phyloP scores from a whole-genome alignment of 2,113 vertebrate species.

The Ahaetulla prasina region DNA sequence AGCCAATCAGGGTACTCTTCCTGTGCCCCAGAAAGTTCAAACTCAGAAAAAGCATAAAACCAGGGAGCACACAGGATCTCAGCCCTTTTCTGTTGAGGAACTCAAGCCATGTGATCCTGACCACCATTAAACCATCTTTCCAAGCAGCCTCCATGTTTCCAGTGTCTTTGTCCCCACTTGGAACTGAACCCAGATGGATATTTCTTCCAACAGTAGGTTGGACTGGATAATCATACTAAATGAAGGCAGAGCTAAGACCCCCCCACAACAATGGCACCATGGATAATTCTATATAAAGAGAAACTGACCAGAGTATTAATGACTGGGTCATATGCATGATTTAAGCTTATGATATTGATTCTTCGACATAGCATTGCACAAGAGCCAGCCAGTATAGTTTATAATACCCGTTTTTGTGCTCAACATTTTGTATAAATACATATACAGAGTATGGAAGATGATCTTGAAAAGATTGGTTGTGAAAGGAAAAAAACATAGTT shows the following conservation, averaged over 20 bases:
- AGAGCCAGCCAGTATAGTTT: not conserved
- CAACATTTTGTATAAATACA: not conserved
- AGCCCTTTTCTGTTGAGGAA: no score
- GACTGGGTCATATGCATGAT: not conserved
- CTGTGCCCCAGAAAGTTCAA: no score
- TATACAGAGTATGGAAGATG: not conserved
- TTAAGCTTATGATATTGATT: not conserved
- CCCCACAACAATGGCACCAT: not conserved
- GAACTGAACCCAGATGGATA: no score
- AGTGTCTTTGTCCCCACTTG: no score
- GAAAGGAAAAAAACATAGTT: not conserved
- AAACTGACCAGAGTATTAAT: not conserved
- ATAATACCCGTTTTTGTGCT: not conserved
- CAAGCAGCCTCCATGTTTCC: no score
- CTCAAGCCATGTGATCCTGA: no score
- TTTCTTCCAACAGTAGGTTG: no score
- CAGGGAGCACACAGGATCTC: no score
- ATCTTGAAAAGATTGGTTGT: not conserved
- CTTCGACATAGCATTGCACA: not conserved
- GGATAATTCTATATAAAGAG: not conserved
- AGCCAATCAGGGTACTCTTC: no score
- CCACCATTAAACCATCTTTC: no score
- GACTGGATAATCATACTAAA: not conserved
- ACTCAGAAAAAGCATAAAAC: no score
- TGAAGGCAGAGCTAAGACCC: not conserved